These are phyloP conservation scores for Drosophila ercepeae DNA, from an alignment of 1,140 invertebrate genomes.

Conservation along the genomic window DNA sequence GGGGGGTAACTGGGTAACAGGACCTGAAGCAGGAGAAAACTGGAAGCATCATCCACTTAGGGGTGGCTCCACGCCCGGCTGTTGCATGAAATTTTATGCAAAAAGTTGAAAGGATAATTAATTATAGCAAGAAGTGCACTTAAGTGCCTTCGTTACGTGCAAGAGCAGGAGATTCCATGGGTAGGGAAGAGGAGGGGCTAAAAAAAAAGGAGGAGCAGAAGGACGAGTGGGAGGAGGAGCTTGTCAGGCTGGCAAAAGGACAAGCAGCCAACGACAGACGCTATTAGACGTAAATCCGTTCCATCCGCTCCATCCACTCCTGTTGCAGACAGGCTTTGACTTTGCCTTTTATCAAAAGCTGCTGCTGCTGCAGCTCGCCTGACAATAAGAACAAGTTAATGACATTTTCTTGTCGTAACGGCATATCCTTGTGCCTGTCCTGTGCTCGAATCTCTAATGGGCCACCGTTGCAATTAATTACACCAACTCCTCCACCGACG, in stretches of 20 bases:
- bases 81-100: conserved; percentile 81
- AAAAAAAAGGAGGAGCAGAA: not conserved
- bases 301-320: conserved; percentile 14
- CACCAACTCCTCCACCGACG: conserved; percentile 26
- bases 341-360: conserved; percentile 74
- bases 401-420: conserved; percentile 74
- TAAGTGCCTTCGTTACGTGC: conserved; percentile 81
- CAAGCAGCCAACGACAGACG: conserved; percentile 27
- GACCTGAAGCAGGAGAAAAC: not conserved
- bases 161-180: conserved; percentile 44
- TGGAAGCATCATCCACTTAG: conserved; percentile 29
- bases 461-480: conserved; percentile 73
- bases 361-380: conserved; percentile 51
- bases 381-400: conserved; percentile 82
- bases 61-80: conserved; percentile 44
- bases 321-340: conserved; percentile 72
- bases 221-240: not conserved
- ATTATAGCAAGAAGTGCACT: conserved; percentile 82
- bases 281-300: conserved; percentile 75
- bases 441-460: conserved; percentile 24
- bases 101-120: conserved; percentile 83
- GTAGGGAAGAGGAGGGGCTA: conserved; percentile 3
- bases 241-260: conserved; percentile 36
- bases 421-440: conserved; percentile 50
- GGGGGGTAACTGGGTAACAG: too few relatives aligned